Percentiles rank a stretch among this genome's conserved stretches.
These are phyloP conservation scores for Aspidoscelis tigris DNA, from an alignment of 2,113 vertebrate genomes.

Conservation along the genomic window DNA sequence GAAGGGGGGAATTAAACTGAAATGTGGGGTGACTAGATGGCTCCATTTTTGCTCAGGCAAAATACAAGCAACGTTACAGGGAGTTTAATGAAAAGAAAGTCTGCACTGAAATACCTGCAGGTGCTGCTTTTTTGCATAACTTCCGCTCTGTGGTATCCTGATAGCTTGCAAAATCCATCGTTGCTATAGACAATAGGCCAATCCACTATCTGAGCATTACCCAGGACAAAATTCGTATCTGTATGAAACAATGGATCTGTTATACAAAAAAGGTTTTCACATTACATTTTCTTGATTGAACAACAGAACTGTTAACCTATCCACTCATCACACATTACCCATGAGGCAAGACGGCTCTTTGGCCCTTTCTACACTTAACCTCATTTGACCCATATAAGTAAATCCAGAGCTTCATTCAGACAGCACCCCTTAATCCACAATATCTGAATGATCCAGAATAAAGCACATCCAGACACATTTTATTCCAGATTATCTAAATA, in stretches of 20 bases:
- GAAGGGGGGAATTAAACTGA: slow-evolving; percentile 32
- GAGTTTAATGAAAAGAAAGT: slow-evolving; percentile 62
- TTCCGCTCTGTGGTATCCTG: slow-evolving; percentile 95
- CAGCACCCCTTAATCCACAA: too few species aligned
- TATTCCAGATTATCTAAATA: too few species aligned
- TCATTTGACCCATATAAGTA: not conserved
- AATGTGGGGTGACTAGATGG: slow-evolving; percentile 55
- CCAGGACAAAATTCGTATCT: slow-evolving; percentile 98
- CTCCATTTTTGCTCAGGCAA: slow-evolving; percentile 40
- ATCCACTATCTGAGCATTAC: slow-evolving; percentile 97
- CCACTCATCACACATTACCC: not conserved
- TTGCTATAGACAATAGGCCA: slow-evolving; percentile 99
- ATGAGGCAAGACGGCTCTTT: not conserved
- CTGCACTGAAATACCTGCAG: slow-evolving; percentile 87
- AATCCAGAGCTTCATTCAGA: too few species aligned
- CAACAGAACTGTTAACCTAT: not conserved
- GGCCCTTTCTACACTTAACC: not conserved
- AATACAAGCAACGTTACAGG: slow-evolving; percentile 48
- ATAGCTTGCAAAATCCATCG: slow-evolving; percentile 96
- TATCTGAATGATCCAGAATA: too few species aligned
- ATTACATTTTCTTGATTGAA: slow-evolving; percentile 17
- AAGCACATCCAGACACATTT: too few species aligned
- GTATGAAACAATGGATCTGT: slow-evolving; percentile 70
- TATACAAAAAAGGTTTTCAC: slow-evolving; percentile 24
- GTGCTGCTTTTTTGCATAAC: slow-evolving; percentile 99